Conservation (phyloP, 2,888 invertebrate genomes). For the Caenorhabditis doughertyi region DNA sequence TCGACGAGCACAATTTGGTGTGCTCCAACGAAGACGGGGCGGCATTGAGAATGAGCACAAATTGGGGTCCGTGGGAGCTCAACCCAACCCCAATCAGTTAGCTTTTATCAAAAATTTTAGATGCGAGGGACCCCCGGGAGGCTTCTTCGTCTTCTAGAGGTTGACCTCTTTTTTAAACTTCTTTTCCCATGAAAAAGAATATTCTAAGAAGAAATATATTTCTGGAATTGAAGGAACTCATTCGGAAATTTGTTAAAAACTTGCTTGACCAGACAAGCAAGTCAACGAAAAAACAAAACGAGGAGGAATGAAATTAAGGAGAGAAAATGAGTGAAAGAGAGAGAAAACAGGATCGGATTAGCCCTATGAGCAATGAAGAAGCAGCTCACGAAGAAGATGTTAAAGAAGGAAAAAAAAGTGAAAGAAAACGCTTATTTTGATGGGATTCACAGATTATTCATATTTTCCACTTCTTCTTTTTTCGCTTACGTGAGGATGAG, state of each 20-base stretch:
- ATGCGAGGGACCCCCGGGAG: conserved; percentile 4
- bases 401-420: background rate
- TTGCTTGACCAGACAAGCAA: no score
- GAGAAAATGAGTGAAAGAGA: background rate
- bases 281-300: conserved; percentile 4
- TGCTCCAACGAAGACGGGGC: conserved; percentile 19
- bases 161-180: background rate
- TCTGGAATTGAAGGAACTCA: background rate
- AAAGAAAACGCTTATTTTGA: conserved; percentile 37
- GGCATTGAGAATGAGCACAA: conserved; percentile 37
- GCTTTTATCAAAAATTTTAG: conserved; percentile 38
- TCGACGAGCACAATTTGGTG: conserved; percentile 42
- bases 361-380: conserved; percentile 49
- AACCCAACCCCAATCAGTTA: conserved; percentile 50
- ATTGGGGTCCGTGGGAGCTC: conserved; percentile 29
- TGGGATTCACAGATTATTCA: conserved; percentile 50
- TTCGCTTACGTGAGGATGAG: conserved; percentile 13
- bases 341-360: conserved; percentile 42
- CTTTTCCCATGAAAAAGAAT: background rate
- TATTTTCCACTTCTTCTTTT: conserved; percentile 27
- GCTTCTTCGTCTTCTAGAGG: background rate
- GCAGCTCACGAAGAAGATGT: conserved; percentile 5
- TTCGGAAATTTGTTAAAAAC: conserved; percentile 7
- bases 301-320: background rate
- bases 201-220: conserved; percentile 7